Percentiles rank a stretch among this genome's conserved stretches.
Conservation (phyloP, 2,797 vertebrate genomes). For the Lycodopsis pacificus region DNA sequence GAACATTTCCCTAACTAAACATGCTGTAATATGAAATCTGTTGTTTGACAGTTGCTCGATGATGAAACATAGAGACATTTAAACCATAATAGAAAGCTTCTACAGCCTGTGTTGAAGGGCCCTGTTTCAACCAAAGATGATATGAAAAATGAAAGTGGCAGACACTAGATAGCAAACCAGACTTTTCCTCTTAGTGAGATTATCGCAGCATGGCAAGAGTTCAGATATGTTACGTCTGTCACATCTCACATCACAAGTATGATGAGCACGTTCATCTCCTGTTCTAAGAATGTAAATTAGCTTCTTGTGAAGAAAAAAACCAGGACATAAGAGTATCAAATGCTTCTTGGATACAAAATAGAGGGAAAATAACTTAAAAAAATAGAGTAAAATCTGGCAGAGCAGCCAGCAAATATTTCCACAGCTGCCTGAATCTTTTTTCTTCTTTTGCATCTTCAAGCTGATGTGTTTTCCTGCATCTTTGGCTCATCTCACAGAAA, state of each 20-base stretch:
- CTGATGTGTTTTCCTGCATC: slow-evolving; percentile 70
- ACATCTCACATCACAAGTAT: slow-evolving; percentile 19
- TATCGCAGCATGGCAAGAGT: neutral
- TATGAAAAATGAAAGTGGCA: slow-evolving; percentile 31
- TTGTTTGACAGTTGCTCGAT: neutral
- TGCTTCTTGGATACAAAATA: neutral
- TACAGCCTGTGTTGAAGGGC: neutral
- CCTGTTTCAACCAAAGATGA: slow-evolving; percentile 13
- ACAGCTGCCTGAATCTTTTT: slow-evolving; percentile 52
- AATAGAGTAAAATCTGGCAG: slow-evolving; percentile 22
- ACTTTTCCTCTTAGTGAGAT: neutral
- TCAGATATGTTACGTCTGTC: neutral
- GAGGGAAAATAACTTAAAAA: slow-evolving; percentile 8
- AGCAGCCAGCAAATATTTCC: slow-evolving; percentile 54
- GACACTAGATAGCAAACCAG: slow-evolving; percentile 19
- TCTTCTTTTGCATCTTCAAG: slow-evolving; percentile 58
- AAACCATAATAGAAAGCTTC: neutral
- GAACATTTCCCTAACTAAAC: neutral
- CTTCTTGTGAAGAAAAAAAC: neutral
- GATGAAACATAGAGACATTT: slow-evolving; percentile 7
- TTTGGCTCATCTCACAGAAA: slow-evolving; percentile 67
- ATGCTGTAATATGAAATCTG: slow-evolving; percentile 3
- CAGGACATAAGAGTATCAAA: slow-evolving; percentile 1
- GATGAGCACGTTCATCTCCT: slow-evolving; percentile 3
- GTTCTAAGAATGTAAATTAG: neutral